Conservation (phyloP, 2,888 invertebrate genomes). For the Cerastis rubricosa region DNA sequence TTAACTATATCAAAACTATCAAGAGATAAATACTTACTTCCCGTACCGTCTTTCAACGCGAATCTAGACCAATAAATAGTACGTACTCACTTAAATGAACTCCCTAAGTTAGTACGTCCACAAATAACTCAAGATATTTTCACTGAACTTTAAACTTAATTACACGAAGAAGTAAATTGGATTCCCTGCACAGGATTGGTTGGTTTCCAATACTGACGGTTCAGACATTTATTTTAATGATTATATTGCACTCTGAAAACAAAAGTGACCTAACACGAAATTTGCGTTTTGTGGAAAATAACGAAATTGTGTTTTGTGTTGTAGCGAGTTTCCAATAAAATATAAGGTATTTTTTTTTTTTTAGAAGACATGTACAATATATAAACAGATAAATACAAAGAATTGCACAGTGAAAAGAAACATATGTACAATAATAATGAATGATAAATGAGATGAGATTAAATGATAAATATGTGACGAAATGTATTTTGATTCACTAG, state of each 20-base stretch:
- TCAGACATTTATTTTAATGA: conserved; percentile 26
- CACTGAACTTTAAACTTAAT: conserved; percentile 36
- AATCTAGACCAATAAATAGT: conserved; percentile 16
- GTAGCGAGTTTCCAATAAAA: too few species aligned
- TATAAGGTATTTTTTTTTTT: too few species aligned
- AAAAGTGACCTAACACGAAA: too few species aligned
- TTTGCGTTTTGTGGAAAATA: too few species aligned
- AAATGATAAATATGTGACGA: too few species aligned
- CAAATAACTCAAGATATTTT: conserved; percentile 39
- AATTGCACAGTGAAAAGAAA: too few species aligned
- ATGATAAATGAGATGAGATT: too few species aligned
- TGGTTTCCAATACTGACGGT: conserved; percentile 28
- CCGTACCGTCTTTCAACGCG: neutral
- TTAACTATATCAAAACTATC: neutral
- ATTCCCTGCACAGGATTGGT: conserved; percentile 19
- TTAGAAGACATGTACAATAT: too few species aligned
- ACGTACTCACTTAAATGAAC: conserved; percentile 15
- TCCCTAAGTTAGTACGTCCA: neutral
- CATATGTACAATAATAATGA: too few species aligned
- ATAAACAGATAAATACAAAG: too few species aligned
- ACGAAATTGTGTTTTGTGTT: too few species aligned
- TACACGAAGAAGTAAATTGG: conserved; percentile 29
- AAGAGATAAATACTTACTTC: neutral
- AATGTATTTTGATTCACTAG: too few species aligned
- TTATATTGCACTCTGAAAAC: neutral